phyloP scores from a whole-genome alignment of 2,797 vertebrate genomes.

The Tangara arthus region DNA sequence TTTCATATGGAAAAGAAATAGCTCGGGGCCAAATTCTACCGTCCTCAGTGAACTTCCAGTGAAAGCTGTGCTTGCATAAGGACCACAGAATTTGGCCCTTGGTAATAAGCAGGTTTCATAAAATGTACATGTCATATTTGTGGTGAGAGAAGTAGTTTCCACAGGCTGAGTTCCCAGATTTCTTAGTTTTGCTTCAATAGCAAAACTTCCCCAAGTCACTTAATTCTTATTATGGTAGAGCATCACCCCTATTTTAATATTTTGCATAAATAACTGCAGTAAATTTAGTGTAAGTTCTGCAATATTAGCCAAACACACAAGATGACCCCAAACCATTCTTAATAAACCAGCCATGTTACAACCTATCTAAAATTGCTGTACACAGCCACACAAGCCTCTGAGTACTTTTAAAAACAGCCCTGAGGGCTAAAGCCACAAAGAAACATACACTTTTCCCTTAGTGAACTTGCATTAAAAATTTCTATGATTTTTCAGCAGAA shows the following conservation, averaged over 20 bases:
- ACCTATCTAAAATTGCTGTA: not conserved
- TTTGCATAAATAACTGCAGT: not conserved
- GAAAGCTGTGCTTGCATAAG: conserved; percentile 54
- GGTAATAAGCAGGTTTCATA: conserved; percentile 71
- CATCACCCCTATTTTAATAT: not conserved
- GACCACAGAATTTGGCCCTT: conserved; percentile 51
- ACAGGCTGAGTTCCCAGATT: conserved; percentile 72
- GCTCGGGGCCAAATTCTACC: conserved; percentile 51
- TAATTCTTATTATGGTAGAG: conserved; percentile 51
- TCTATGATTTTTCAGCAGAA: not conserved
- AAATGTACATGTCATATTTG: conserved; percentile 73
- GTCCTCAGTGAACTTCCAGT: conserved; percentile 44
- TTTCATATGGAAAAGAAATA: conserved; percentile 76
- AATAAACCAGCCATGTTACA: not conserved
- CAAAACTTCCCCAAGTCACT: conserved; percentile 55
- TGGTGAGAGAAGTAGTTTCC: conserved; percentile 78
- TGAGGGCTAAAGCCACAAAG: not conserved
- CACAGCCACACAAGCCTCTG: not conserved
- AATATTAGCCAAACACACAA: not conserved
- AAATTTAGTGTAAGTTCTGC: not conserved
- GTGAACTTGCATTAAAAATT: not conserved
- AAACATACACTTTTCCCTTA: not conserved
- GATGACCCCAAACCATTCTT: not conserved
- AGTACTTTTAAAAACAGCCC: not conserved
- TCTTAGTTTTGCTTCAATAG: conserved; percentile 64